These are phyloP conservation scores for Cydia strobilella DNA, from an alignment of 1,140 invertebrate species.

Conservation along the genomic window DNA sequence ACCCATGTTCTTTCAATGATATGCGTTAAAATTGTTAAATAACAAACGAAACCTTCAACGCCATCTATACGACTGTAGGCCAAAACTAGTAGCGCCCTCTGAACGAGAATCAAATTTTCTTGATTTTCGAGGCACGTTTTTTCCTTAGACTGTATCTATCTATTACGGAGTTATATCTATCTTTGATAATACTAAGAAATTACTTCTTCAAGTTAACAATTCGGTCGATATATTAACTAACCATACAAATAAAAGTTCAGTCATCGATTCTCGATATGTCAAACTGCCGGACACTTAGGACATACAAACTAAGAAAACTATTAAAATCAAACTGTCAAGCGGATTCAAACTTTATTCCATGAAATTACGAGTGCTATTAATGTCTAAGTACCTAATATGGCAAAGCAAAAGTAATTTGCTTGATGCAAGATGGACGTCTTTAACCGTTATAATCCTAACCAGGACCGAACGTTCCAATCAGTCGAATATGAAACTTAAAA, in stretches of 20 bases:
- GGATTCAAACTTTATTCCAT: constrained; percentile 44
- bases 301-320: constrained; percentile 33
- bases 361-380: constrained; percentile 42
- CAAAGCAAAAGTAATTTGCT: constrained; percentile 48
- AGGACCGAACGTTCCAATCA: background rate
- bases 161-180: too few species aligned
- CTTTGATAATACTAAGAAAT: too few species aligned
- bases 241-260: constrained; percentile 40
- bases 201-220: too few species aligned
- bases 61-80: too few species aligned
- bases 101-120: too few species aligned
- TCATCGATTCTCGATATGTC: constrained; percentile 43
- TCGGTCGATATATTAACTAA: too few species aligned
- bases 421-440: constrained; percentile 58
- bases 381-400: constrained; percentile 36
- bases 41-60: too few species aligned
- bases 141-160: too few species aligned
- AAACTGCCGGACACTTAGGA: constrained; percentile 47
- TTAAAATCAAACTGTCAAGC: constrained; percentile 14
- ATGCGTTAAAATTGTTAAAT: too few species aligned
- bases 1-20: too few species aligned
- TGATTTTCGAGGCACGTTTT: too few species aligned
- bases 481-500: constrained; percentile 3
- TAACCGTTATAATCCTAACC: constrained; percentile 48
- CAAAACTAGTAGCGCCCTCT: too few species aligned